phyloP scores from a whole-genome alignment of 1,140 invertebrate species.

The Zaprionus nigranus region DNA sequence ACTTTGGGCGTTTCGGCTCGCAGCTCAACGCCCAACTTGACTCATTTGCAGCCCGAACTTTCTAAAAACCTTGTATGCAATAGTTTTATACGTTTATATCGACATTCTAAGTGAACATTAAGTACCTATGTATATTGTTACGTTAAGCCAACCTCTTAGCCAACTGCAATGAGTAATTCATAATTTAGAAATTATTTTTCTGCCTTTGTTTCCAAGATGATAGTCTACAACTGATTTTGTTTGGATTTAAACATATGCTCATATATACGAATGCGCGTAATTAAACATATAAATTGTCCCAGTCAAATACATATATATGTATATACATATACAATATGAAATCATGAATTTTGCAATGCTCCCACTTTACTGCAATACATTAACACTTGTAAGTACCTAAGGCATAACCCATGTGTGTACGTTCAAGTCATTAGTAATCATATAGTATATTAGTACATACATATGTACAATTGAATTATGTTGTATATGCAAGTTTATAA shows the following conservation, averaged over 20 bases:
- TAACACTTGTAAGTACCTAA: background rate
- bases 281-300: background rate
- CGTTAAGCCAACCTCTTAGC: no score
- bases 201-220: background rate
- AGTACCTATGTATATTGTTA: background rate
- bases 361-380: background rate
- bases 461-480: background rate
- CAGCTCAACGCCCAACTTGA: constrained; percentile 1
- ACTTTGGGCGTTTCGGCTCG: background rate
- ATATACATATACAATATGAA: background rate
- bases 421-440: background rate
- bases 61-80: background rate
- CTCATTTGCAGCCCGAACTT: background rate
- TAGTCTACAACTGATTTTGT: background rate
- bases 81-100: background rate
- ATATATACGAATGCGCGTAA: background rate
- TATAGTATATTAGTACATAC: background rate
- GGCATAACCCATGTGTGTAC: background rate
- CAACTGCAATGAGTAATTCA: background rate
- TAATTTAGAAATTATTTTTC: background rate
- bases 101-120: background rate
- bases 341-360: constrained; percentile 1
- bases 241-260: background rate
- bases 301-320: background rate
- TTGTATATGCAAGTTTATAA: background rate